Conservation (phyloP, 2,113 vertebrate genomes). For the Pelecanus crispus region DNA sequence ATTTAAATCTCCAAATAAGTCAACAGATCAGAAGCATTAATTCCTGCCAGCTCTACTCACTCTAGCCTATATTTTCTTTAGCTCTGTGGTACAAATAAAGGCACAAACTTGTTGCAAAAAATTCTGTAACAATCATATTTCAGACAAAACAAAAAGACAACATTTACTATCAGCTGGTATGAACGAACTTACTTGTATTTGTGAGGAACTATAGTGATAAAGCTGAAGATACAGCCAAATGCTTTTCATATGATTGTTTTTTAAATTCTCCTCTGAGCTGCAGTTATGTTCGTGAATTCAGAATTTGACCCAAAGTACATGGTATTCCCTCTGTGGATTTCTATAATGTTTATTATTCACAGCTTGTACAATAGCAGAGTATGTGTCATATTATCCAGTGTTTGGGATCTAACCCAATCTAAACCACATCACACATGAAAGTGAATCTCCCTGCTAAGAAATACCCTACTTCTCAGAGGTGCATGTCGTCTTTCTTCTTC, state of each 20-base stretch:
- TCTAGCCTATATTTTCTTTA: background rate
- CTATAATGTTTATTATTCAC: slow-evolving; percentile 14
- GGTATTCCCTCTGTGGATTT: background rate
- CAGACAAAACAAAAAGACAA: background rate
- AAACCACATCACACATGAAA: slow-evolving; percentile 6
- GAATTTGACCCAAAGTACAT: background rate
- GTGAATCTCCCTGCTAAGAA: slow-evolving; percentile 10
- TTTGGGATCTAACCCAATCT: background rate
- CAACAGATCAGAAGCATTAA: background rate
- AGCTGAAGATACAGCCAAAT: background rate
- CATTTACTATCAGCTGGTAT: background rate
- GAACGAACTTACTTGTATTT: background rate
- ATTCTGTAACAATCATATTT: background rate
- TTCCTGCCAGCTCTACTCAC: background rate
- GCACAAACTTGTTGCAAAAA: background rate
- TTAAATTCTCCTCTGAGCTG: background rate
- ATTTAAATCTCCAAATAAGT: background rate
- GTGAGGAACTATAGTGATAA: background rate
- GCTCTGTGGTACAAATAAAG: background rate
- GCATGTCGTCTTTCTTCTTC: slow-evolving; percentile 2
- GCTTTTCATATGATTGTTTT: background rate
- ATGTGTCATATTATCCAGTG: background rate
- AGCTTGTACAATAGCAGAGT: background rate
- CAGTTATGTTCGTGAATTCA: background rate
- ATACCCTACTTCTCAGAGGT: background rate